Percentiles rank a stretch among this genome's conserved stretches.
phyloP scores from a whole-genome alignment of 2,888 invertebrate species.

The Metellina segmentata region DNA sequence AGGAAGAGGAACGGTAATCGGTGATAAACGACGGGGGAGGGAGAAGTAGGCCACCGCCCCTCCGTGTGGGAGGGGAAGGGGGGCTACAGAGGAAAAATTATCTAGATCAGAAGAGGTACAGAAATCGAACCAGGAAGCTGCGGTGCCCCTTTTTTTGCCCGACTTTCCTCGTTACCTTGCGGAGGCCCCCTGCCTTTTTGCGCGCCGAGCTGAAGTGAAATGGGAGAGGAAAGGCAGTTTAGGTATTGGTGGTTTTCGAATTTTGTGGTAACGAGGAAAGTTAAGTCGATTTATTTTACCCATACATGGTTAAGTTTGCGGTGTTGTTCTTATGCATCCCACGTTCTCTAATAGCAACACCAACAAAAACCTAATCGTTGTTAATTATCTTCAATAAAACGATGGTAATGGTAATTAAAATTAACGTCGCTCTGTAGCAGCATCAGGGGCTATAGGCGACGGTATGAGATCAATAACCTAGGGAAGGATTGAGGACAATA shows the following conservation, averaged over 20 bases:
- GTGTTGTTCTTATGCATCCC: too few species aligned
- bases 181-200: constrained; percentile 40
- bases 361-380: too few species aligned
- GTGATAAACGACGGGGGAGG: background rate
- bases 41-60: constrained; percentile 37
- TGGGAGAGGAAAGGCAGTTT: background rate
- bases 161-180: constrained; percentile 63
- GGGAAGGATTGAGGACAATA: too few species aligned
- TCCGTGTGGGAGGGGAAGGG: background rate
- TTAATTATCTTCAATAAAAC: too few species aligned
- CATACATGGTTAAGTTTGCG: too few species aligned
- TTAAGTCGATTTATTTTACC: background rate
- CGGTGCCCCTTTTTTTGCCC: constrained; percentile 26
- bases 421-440: too few species aligned
- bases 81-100: constrained; percentile 49
- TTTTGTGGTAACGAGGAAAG: background rate
- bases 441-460: too few species aligned
- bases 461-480: too few species aligned
- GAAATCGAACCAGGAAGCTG: constrained; percentile 60
- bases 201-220: background rate
- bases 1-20: background rate
- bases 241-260: too few species aligned
- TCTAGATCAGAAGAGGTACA: constrained; percentile 61
- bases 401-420: too few species aligned
- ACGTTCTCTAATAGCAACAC: too few species aligned